Evolutionary conservation across 2,113 vertebrate species (phyloP).

Genomic region (Dicerorhinus sumatrensis): DNA sequence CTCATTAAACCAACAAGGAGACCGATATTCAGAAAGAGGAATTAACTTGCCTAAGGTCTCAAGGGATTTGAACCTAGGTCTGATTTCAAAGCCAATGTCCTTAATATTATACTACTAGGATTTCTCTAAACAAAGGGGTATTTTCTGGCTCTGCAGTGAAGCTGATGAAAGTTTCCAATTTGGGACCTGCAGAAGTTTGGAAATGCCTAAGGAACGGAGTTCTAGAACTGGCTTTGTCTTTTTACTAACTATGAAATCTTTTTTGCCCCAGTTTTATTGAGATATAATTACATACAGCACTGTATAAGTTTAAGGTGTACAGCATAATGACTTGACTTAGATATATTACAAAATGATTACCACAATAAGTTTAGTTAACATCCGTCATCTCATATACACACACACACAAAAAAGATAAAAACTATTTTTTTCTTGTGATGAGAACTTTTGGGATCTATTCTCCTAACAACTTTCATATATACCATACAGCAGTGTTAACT

Average conservation of each 20-base stretch:
- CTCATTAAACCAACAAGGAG: neutral
- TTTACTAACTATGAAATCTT: neutral
- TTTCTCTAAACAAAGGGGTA: neutral
- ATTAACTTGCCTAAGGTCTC: neutral
- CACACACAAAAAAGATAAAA: no score
- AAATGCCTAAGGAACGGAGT: neutral
- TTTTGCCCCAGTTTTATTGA: no score
- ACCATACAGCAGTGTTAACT: no score
- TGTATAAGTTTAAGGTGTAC: no score
- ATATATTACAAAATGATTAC: no score
- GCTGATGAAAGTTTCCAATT: neutral
- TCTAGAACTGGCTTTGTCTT: neutral
- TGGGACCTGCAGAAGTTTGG: neutral
- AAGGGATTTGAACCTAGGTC: neutral
- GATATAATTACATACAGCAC: no score
- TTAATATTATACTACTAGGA: neutral
- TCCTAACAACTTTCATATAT: no score
- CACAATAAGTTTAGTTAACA: no score
- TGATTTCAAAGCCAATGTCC: neutral
- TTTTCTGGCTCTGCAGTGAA: neutral
- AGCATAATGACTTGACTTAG: no score
- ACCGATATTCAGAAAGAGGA: neutral
- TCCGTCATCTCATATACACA: no score
- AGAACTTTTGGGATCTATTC: no score
- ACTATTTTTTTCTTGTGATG: no score